These are phyloP conservation scores for Urocolius indicus DNA, from an alignment of 2,113 vertebrate genomes.

Conservation along the genomic window DNA sequence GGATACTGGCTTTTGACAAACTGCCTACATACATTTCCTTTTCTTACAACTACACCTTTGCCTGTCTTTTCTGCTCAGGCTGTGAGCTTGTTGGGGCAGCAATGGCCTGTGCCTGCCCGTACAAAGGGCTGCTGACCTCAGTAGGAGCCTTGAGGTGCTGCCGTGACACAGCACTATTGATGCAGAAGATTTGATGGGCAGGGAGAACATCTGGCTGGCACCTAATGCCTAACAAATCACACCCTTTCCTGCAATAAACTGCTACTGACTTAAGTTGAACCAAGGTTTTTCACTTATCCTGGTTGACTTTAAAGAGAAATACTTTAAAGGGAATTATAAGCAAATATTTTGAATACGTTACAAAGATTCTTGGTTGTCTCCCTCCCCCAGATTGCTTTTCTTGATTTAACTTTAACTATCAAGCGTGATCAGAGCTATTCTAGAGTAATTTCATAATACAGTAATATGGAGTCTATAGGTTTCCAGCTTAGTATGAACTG, in stretches of 20 bases:
- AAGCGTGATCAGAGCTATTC: background rate
- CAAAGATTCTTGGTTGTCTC: background rate
- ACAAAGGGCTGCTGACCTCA: background rate
- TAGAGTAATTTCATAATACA: background rate
- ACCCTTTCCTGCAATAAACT: background rate
- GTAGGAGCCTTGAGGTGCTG: background rate
- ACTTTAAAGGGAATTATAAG: background rate
- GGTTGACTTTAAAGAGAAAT: background rate
- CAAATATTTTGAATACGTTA: background rate
- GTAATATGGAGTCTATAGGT: background rate
- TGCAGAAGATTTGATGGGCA: background rate
- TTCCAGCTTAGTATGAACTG: background rate
- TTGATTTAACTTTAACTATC: background rate
- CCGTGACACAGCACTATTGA: background rate
- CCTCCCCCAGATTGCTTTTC: background rate
- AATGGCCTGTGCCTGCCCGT: accelerated
- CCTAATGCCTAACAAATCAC: background rate
- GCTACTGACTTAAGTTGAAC: background rate
- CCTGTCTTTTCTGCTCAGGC: background rate
- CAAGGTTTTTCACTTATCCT: background rate
- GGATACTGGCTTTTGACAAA: background rate
- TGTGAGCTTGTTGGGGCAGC: accelerated
- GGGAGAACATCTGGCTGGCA: conserved; percentile 32
- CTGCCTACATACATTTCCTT: background rate
- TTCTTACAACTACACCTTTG: background rate